Percentiles rank a stretch among this genome's conserved stretches.
Conservation (phyloP, 1,140 invertebrate species). For the Hycleus cichorii region DNA sequence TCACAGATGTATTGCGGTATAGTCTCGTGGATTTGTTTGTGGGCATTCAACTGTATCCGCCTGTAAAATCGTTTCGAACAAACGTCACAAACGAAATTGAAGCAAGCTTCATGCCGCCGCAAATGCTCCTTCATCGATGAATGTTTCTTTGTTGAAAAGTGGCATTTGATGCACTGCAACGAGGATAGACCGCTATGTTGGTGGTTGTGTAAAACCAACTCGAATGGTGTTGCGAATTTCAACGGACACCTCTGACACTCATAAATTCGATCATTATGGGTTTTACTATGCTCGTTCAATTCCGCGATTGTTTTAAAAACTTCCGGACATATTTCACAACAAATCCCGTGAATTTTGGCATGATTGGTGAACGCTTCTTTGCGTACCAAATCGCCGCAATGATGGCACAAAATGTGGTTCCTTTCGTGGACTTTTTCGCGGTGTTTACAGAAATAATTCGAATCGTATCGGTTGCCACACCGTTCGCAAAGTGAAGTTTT, state of each 20-base stretch:
- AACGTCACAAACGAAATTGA: conserved; percentile 44
- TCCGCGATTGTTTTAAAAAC: conserved; percentile 44
- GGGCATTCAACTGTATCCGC: conserved; percentile 39
- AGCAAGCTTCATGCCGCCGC: conserved; percentile 44
- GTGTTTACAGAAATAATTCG: too few species aligned
- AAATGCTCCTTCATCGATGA: conserved; percentile 36
- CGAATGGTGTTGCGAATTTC: conserved; percentile 9
- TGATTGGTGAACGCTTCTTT: not conserved
- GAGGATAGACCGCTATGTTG: not conserved
- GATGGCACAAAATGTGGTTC: not conserved
- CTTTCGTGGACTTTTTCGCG: not conserved
- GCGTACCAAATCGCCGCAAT: not conserved
- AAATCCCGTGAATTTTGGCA: not conserved
- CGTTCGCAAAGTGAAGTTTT: conserved; percentile 39
- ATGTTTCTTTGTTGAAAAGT: conserved; percentile 5
- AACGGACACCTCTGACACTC: conserved; percentile 17
- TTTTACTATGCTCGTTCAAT: conserved; percentile 42
- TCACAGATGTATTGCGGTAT: conserved; percentile 39
- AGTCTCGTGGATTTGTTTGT: conserved; percentile 36
- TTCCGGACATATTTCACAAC: conserved; percentile 45
- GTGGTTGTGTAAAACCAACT: conserved; percentile 14
- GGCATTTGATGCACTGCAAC: conserved; percentile 5
- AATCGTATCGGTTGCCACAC: conserved; percentile 30
- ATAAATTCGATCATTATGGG: conserved; percentile 8
- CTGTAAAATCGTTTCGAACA: conserved; percentile 46